Base-by-base conservation (phyloP, 2,113 vertebrate genomes). In the Numida meleagris region DNA sequence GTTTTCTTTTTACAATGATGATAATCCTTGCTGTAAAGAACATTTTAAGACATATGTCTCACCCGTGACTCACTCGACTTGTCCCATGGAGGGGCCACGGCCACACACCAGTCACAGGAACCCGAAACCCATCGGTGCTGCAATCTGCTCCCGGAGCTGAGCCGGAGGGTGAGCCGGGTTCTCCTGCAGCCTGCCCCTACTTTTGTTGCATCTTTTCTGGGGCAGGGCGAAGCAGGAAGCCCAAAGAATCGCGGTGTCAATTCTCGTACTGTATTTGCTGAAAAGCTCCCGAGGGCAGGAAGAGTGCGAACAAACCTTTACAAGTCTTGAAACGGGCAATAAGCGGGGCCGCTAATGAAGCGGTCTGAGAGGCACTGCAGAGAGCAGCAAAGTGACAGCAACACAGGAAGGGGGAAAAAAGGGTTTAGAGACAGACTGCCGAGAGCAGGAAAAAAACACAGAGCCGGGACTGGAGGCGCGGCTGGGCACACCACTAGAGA, bases 351-450 rank as follows among this genome's bases (percentile, higher is more conserved):
- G n/a, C 90, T 68, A 65, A 68, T 55, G 62, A 86, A 93, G 91
- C 21, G 86, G 71, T 89, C 67, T 82, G 16, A 91, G 70, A 91
- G 76, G 80, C 88, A 45, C 76, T 6, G 3, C 24, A 1, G 88
- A 95, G 90, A 95, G 90, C 65, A 29, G 82, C 0, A 0, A 24
- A 80, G 59, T 11, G 76, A 83, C 85, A 83, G 89, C 80, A 88
- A 50, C 72, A 63, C 91, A 86, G 79, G 79, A 89, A 82, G 12
- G 61, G 34, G 31, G 38, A 23, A 1, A 5, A 78, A 7, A 14
- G 65, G 62, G 80, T 34, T 94, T 84, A 66, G 73, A 94, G 86
- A 38, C 45, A 81, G n/a, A 88, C 88, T 84, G 94, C 91, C 71
- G 86, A 0, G 53, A 92, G 92, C 61, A 93, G 88, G 65, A 57